phyloP scores from a whole-genome alignment of 2,888 invertebrate genomes.

The Halocaridina rubra region DNA sequence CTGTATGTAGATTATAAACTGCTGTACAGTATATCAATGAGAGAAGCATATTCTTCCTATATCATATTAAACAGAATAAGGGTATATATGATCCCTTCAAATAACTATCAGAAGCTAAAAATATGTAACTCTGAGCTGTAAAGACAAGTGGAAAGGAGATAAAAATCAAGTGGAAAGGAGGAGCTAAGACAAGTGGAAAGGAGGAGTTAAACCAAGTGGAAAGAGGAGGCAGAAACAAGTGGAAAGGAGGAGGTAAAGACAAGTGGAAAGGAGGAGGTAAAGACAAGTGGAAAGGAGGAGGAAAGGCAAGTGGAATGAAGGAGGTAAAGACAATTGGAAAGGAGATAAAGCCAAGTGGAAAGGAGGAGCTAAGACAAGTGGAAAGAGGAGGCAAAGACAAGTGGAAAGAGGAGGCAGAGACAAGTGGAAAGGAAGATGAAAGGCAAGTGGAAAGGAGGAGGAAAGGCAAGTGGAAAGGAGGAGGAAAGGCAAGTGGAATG shows the following conservation, averaged over 20 bases:
- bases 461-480: background rate
- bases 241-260: background rate
- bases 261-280: background rate
- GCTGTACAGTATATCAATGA: too few relatives aligned
- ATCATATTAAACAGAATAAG: too few relatives aligned
- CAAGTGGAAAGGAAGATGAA: background rate
- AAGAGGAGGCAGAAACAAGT: background rate
- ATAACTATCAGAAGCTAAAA: too few relatives aligned
- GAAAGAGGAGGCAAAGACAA: background rate
- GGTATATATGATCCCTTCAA: too few relatives aligned
- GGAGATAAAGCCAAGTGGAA: background rate
- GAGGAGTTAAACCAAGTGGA: background rate
- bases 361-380: background rate
- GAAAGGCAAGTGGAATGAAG: background rate
- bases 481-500: background rate
- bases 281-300: background rate
- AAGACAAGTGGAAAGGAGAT: background rate
- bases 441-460: background rate
- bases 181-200: background rate
- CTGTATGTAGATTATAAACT: too few relatives aligned
- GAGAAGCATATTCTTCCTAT: too few relatives aligned
- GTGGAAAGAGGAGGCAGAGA: background rate
- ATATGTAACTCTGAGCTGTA: too few relatives aligned
- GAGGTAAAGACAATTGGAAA: background rate
- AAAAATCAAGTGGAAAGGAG: background rate